These are phyloP conservation scores for Coptodon rendalli DNA, from an alignment of 2,113 vertebrate species.

Conservation along the genomic window DNA sequence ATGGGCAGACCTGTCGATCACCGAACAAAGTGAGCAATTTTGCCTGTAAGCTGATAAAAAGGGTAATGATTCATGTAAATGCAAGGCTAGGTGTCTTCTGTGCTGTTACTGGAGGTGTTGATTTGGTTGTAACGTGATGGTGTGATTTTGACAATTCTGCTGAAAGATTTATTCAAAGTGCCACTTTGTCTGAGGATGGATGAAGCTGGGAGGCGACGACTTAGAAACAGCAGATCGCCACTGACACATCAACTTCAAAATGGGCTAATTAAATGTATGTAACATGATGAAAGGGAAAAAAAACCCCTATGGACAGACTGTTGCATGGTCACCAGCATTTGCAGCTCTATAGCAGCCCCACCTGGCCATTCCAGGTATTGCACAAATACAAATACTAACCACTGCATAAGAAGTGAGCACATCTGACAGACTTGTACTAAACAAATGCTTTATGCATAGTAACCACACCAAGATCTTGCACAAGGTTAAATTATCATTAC, in stretches of 20 bases:
- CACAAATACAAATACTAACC: neutral
- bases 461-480: neutral
- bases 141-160: neutral
- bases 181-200: neutral
- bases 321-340: neutral
- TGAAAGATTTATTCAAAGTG: neutral
- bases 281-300: neutral
- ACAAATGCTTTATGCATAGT: neutral
- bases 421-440: neutral
- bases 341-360: conserved; percentile 45
- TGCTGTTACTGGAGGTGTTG: neutral
- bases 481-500: neutral
- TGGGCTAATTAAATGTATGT: neutral
- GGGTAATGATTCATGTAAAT: neutral
- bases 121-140: neutral
- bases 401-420: neutral
- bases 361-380: conserved; percentile 18
- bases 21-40: neutral
- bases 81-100: neutral
- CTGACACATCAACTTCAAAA: neutral
- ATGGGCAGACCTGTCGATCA: neutral
- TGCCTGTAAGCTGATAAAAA: neutral
- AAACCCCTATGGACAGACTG: neutral
- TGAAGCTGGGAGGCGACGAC: neutral
- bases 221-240: neutral